phyloP scores from a whole-genome alignment of 2,113 vertebrate species.

The Dasyurus viverrinus region DNA sequence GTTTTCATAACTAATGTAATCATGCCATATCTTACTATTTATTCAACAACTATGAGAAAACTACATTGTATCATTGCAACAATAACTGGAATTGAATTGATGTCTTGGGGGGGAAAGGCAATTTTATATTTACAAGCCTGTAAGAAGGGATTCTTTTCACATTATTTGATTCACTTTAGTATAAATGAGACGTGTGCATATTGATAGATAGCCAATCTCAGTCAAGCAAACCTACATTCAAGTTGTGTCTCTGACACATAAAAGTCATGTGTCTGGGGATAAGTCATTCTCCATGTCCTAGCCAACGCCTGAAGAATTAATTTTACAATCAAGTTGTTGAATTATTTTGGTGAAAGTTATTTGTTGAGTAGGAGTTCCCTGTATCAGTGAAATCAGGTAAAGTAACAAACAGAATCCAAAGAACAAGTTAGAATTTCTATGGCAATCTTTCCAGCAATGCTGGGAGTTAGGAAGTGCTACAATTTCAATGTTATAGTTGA shows the following conservation, averaged over 20 bases:
- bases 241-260: neutral
- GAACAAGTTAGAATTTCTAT: neutral
- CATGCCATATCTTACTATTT: slow-evolving; percentile 7
- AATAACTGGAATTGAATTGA: slow-evolving; percentile 7
- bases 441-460: neutral
- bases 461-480: neutral
- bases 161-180: neutral
- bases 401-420: neutral
- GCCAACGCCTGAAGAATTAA: neutral
- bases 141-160: neutral
- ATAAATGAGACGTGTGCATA: neutral
- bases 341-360: neutral
- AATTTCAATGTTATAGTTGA: neutral
- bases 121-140: slow-evolving; percentile 42
- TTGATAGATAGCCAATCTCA: neutral
- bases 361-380: neutral
- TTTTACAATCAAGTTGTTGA: neutral
- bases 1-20: neutral
- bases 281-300: neutral
- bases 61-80: slow-evolving; percentile 22
- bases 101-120: neutral
- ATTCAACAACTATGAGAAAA: slow-evolving; percentile 17
- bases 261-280: neutral
- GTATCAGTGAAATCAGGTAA: neutral
- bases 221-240: neutral